A percentile compares a stretch with the other conserved stretches of the same genome.
Conservation (phyloP, 2,888 invertebrate species). For the Latrodectus hesperus region DNA sequence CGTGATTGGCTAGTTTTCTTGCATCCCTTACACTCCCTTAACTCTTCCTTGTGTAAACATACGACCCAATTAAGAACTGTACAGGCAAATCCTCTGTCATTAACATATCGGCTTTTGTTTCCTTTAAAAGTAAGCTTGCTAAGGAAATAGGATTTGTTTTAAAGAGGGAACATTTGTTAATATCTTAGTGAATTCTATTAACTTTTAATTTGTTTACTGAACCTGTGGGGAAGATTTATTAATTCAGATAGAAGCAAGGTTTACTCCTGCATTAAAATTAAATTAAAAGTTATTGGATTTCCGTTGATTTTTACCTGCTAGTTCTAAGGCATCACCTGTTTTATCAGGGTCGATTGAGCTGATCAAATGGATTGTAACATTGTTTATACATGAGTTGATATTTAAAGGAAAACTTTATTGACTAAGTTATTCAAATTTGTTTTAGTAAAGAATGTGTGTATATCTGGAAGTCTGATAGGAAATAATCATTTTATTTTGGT, state of each 20-base stretch:
- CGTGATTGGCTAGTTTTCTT: conserved; percentile 50
- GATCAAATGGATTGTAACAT: not conserved
- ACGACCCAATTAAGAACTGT: conserved; percentile 27
- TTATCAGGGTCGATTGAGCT: not conserved
- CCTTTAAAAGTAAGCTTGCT: conserved; percentile 32
- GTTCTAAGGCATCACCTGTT: not conserved
- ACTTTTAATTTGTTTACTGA: conserved; percentile 46
- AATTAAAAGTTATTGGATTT: conserved; percentile 2
- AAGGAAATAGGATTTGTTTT: conserved; percentile 47
- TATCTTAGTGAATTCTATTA: conserved; percentile 48
- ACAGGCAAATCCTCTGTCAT: conserved; percentile 34
- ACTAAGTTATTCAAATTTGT: not conserved
- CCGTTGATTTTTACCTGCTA: not conserved
- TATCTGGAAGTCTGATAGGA: not conserved
- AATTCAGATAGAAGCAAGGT: conserved; percentile 13
- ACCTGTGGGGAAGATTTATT: not conserved
- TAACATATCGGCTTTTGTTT: conserved; percentile 58
- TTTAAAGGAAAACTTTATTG: not conserved
- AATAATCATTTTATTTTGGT: not conserved
- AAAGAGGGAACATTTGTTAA: conserved; percentile 32
- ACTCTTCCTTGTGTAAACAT: conserved; percentile 34
- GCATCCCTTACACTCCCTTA: conserved; percentile 14
- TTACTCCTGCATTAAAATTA: conserved; percentile 13
- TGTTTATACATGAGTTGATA: not conserved
- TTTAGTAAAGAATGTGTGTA: not conserved